A percentile compares a stretch with the other conserved stretches of the same genome.
Conservation (phyloP, 2,888 invertebrate species). For the Chloromyia formosa region DNA sequence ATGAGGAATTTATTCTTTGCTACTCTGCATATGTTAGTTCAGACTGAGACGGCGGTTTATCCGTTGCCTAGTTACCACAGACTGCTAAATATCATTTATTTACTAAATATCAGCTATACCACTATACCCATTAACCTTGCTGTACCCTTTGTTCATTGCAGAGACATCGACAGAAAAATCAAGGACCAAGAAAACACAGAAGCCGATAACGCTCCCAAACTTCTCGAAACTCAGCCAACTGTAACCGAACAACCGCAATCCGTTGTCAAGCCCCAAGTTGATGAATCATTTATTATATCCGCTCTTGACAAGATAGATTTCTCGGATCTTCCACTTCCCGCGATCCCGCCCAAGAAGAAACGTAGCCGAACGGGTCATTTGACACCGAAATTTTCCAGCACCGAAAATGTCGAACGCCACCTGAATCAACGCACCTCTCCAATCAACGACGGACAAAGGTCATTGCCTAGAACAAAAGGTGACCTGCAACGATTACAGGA, state of each 20-base stretch:
- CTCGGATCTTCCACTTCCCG: conserved; percentile 61
- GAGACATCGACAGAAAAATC: not conserved
- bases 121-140: too few relatives aligned
- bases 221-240: too few relatives aligned
- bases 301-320: conserved; percentile 58
- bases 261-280: too few relatives aligned
- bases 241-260: too few relatives aligned
- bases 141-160: not conserved
- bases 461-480: not conserved
- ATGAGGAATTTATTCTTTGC: too few relatives aligned
- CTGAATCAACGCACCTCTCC: conserved; percentile 50
- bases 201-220: too few relatives aligned
- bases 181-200: too few relatives aligned
- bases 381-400: conserved; percentile 45
- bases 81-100: too few relatives aligned
- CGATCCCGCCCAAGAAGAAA: conserved; percentile 61
- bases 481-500: conserved; percentile 58
- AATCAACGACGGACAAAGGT: not conserved
- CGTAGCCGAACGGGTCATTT: conserved; percentile 57
- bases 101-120: too few relatives aligned
- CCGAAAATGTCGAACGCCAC: conserved; percentile 56
- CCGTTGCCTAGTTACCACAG: too few relatives aligned
- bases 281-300: not conserved
- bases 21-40: too few relatives aligned
- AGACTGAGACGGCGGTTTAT: too few relatives aligned